phyloP scores from a whole-genome alignment of 2,113 vertebrate species.

The Lasiurus cinereus region DNA sequence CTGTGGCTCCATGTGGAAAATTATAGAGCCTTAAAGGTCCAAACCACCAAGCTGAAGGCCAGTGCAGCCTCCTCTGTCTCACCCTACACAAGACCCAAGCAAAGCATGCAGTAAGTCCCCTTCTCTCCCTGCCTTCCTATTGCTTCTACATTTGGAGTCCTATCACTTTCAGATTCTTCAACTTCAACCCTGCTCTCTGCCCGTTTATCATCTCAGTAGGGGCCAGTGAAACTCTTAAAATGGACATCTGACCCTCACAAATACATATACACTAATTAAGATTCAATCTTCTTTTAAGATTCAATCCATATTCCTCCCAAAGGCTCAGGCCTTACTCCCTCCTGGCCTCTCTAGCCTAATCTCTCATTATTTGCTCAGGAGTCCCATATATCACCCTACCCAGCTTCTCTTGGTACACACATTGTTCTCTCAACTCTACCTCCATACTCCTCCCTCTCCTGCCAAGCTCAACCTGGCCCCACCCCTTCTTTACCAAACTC shows the following conservation, averaged over 20 bases:
- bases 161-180: not conserved
- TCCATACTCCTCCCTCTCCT: not conserved
- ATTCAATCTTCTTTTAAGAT: not conserved
- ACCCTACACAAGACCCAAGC: not conserved
- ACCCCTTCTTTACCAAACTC: not conserved
- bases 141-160: not conserved
- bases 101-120: not conserved
- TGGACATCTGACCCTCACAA: not conserved
- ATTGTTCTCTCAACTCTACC: not conserved
- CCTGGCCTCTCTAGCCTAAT: not conserved
- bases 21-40: not conserved
- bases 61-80: not conserved
- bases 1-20: not conserved
- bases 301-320: not conserved
- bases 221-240: not conserved
- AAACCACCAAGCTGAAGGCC: not conserved
- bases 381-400: no score
- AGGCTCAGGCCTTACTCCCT: not conserved
- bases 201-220: not conserved
- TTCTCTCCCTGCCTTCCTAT: not conserved
- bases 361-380: not conserved
- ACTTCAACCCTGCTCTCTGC: not conserved
- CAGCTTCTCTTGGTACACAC: not conserved
- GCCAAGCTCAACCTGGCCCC: not conserved
- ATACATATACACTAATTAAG: not conserved